Base-by-base conservation (phyloP, 2,797 vertebrate genomes). In the Microctenopoma steveboyesi region DNA sequence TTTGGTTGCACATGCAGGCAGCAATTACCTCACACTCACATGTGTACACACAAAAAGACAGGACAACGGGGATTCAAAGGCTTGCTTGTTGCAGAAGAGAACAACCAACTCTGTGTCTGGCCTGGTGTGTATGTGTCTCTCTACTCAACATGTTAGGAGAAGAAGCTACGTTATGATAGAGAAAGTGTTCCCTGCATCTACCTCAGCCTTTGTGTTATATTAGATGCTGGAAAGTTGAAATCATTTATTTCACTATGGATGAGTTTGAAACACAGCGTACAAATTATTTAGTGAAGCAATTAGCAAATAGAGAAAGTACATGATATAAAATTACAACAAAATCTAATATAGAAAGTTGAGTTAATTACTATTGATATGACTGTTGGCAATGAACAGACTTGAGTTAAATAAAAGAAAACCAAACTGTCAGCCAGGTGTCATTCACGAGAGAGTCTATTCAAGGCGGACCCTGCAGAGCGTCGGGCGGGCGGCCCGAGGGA, bases 11-110 rank as follows among this genome's bases (percentile, higher is more conserved):
- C 67, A 55, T 3, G 27, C 69, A 76, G 64, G 70, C 68, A 68
- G 48, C 72, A 83, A 77, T 80, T 69, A 81, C 70, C 64, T 83
- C 50, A 54, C 66, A 64, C 45, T 52, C 35, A 30, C 16, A 25
- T 42, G n/a, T 30, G 9, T 2, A 35, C 33, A 35, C 33, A 49
- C 50, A 59, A 61, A 70, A 47, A 72, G 59, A 37, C 54, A 45
- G 47, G 0, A 6, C 51, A 42, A 61, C 55, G 56, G 64, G 66
- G 69, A 81, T 60, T 86, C 75, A 85, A 82, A 88, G 86, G 71
- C 64, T 55, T 55, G 52, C 46, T 53, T 1, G 0, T 28, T 35
- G 51, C 25, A n/a, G 33, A 64, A 59, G 46, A 55, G 16, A 66
- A 47, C 8, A 57, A 18, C 25, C 11, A 14, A 14, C 22, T 35